A percentile compares a stretch with the other conserved stretches of the same genome.
Conservation (phyloP, 64 coral and sea anemone genomes). For the Porites lutea region DNA sequence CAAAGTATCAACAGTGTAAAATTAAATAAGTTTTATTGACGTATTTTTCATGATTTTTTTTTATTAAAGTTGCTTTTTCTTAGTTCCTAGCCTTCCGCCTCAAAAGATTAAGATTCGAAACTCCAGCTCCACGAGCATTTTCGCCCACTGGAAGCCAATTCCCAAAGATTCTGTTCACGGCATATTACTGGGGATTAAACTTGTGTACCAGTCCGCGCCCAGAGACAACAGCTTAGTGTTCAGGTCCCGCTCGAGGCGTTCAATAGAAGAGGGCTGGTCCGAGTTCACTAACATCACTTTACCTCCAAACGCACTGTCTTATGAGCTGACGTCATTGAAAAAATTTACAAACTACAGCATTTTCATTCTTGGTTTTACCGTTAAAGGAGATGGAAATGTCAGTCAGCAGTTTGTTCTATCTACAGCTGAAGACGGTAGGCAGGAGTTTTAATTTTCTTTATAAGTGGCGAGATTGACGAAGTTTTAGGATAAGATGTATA, state of each 20-base stretch:
- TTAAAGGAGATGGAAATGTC: conserved; percentile 65
- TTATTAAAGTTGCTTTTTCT: background rate
- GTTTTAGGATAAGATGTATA: background rate
- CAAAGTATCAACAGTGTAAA: too few species aligned
- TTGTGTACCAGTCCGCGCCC: conserved; percentile 55
- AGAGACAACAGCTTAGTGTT: conserved; percentile 32
- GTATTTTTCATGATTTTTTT: background rate
- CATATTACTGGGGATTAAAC: conserved; percentile 55
- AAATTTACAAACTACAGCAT: conserved; percentile 79
- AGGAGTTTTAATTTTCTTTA: background rate
- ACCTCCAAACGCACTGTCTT: conserved; percentile 30
- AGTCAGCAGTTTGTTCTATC: conserved; percentile 31
- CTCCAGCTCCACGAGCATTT: conserved; percentile 74
- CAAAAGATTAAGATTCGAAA: conserved; percentile 62
- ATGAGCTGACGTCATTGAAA: conserved; percentile 22
- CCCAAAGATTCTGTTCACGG: conserved; percentile 68
- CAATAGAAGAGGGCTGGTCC: conserved; percentile 2
- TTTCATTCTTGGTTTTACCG: conserved; percentile 76
- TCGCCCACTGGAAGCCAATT: conserved; percentile 74
- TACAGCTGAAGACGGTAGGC: conserved; percentile 84
- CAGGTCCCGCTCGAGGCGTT: conserved; percentile 4
- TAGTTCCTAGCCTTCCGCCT: conserved; percentile 79
- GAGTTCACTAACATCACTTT: conserved; percentile 16
- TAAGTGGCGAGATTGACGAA: background rate
- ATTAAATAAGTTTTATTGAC: background rate